A percentile compares a stretch with the other conserved stretches of the same genome.
Evolutionary conservation across 2,113 vertebrate species (phyloP).

Genomic region (Spheniscus mendiculus): DNA sequence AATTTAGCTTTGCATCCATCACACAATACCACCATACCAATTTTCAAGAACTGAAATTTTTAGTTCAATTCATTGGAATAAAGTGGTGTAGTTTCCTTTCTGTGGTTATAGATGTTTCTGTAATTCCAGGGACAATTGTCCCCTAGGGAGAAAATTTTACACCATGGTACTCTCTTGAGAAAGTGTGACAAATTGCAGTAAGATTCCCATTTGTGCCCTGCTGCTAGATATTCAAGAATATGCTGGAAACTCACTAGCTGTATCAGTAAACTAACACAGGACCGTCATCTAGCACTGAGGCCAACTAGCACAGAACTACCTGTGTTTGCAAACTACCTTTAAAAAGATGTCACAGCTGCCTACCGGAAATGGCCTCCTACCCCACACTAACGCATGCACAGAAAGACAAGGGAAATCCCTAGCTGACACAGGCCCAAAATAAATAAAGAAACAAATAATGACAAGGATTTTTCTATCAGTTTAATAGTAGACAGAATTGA

Average conservation of each 20-base stretch:
- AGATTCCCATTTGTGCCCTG: not conserved
- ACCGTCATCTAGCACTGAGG: not conserved
- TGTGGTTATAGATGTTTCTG: not conserved
- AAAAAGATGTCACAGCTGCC: not conserved
- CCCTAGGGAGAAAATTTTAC: not conserved
- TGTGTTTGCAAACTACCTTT: not conserved
- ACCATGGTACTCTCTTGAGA: not conserved
- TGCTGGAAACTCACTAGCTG: not conserved
- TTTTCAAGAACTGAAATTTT: not conserved
- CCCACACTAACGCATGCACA: no score
- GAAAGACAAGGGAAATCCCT: not conserved
- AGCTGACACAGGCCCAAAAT: not conserved
- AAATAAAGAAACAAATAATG: not conserved
- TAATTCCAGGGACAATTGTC: not conserved
- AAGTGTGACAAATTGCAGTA: not conserved
- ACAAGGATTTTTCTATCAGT: not conserved
- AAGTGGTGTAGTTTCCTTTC: not conserved
- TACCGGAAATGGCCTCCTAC: not conserved
- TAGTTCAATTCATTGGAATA: not conserved
- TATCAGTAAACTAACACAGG: not conserved
- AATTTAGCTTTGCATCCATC: not conserved
- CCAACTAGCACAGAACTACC: not conserved
- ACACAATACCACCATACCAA: not conserved
- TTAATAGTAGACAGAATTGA: not conserved
- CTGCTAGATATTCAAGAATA: not conserved